These are phyloP conservation scores for Zophobas morio DNA, from an alignment of 1,140 invertebrate genomes.

Conservation along the genomic window DNA sequence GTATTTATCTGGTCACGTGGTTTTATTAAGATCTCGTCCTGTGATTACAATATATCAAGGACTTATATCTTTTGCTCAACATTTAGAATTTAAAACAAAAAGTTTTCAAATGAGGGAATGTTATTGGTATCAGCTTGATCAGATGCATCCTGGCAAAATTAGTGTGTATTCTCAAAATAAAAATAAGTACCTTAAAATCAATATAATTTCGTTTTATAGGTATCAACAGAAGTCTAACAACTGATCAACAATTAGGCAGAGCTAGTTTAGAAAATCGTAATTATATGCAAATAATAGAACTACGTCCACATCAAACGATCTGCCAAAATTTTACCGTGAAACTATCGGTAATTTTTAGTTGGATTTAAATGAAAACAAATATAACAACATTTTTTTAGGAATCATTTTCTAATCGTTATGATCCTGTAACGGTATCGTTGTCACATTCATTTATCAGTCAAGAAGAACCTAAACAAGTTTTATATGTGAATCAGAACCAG, in stretches of 20 bases:
- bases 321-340: conserved; percentile 27
- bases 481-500: not conserved
- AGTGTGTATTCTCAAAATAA: not conserved
- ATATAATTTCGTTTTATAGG: conserved; percentile 45
- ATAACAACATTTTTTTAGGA: conserved; percentile 17
- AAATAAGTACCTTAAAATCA: not conserved
- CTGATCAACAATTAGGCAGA: conserved; percentile 61
- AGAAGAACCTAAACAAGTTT: not conserved
- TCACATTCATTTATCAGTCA: conserved; percentile 13
- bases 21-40: conserved; percentile 66
- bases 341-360: conserved; percentile 16
- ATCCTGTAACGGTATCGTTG: conserved; percentile 42
- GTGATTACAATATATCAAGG: conserved; percentile 54
- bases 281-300: conserved; percentile 22
- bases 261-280: conserved; percentile 50
- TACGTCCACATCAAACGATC: not conserved
- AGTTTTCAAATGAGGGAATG: conserved; percentile 50
- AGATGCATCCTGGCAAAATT: not conserved
- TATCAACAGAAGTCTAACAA: conserved; percentile 53
- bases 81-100: conserved; percentile 31
- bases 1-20: conserved; percentile 68
- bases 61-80: conserved; percentile 25
- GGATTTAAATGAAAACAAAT: not conserved
- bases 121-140: conserved; percentile 39
- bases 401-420: conserved; percentile 1